phyloP scores from a whole-genome alignment of 1,140 invertebrate genomes.

The Parasteatoda tepidariorum region DNA sequence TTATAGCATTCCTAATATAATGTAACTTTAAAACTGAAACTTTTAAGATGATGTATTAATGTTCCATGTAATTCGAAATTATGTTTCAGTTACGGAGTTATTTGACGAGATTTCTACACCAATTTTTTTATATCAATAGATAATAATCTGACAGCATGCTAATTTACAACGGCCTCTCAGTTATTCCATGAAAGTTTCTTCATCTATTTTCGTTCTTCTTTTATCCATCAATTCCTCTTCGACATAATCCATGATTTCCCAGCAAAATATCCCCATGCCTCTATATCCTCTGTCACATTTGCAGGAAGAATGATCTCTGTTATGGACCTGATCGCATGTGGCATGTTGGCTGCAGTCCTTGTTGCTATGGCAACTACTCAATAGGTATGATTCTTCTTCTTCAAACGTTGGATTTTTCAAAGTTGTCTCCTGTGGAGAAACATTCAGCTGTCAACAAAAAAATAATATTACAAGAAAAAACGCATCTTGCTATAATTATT shows the following conservation, averaged over 20 bases:
- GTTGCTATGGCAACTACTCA: neutral
- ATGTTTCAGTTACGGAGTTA: too few species aligned
- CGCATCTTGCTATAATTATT: neutral
- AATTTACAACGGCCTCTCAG: too few species aligned
- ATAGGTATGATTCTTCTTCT: constrained; percentile 25
- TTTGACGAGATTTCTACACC: too few species aligned
- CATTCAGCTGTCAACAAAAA: too few species aligned
- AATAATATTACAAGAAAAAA: neutral
- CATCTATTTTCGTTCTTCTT: neutral
- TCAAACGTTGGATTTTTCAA: neutral
- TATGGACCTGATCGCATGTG: neutral
- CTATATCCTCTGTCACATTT: constrained; percentile 28
- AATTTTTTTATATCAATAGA: too few species aligned
- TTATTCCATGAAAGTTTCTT: too few species aligned
- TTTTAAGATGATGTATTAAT: too few species aligned
- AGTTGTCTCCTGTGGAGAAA: neutral
- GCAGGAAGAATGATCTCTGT: constrained; percentile 5
- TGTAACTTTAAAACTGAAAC: too few species aligned
- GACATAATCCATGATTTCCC: constrained; percentile 42
- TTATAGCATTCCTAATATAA: too few species aligned
- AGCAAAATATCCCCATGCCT: constrained; percentile 50
- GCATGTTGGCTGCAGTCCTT: constrained; percentile 42
- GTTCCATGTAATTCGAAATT: too few species aligned
- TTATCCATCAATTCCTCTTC: neutral
- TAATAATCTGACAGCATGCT: too few species aligned